Percentiles rank a stretch among this genome's conserved stretches.
Evolutionary conservation across 2,888 invertebrate genomes (phyloP).

Genomic region (Chorisops tibialis): DNA sequence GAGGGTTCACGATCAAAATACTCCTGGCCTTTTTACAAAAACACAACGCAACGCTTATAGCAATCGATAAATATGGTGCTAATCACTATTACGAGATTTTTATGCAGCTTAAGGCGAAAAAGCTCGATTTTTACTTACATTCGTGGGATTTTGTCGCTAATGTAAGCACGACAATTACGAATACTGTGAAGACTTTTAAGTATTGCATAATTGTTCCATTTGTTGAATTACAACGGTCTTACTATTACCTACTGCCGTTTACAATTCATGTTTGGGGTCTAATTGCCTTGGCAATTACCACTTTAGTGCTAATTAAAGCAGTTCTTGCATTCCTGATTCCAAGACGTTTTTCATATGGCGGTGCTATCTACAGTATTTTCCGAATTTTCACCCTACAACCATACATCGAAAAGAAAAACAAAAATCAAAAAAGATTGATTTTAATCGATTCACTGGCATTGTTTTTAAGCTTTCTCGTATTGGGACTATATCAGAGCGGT

Average conservation of each 20-base stretch:
- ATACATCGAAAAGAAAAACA: neutral
- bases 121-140: neutral
- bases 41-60: neutral
- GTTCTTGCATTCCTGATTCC: neutral
- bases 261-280: neutral
- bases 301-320: neutral
- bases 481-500: constrained; percentile 2
- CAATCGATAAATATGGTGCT: neutral
- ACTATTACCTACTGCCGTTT: neutral
- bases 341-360: neutral
- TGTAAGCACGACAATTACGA: neutral
- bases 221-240: neutral
- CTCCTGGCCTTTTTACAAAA: neutral
- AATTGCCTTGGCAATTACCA: neutral
- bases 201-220: neutral
- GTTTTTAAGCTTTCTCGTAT: neutral
- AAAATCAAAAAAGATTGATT: too few relatives aligned
- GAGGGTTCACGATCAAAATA: neutral
- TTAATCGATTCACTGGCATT: too few relatives aligned
- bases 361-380: neutral
- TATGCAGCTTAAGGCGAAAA: neutral
- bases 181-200: too few relatives aligned
- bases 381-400: neutral
- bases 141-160: neutral
- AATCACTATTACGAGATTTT: neutral